Evolutionary conservation across 2,888 invertebrate species (phyloP).

Genomic region (Phytoseiulus persimilis): DNA sequence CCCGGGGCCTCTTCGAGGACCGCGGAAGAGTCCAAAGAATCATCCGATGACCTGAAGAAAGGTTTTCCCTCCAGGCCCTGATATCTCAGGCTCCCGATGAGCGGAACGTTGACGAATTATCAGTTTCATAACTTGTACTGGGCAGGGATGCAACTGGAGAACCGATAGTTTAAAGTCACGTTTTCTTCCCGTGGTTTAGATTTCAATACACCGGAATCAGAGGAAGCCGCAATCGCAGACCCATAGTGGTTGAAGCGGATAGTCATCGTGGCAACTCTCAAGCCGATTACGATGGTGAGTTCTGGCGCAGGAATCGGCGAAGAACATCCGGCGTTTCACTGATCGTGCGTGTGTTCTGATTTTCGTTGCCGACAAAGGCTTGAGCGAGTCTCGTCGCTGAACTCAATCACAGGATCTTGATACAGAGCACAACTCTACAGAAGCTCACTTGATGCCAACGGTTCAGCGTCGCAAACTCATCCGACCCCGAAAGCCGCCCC

Average conservation of each 20-base stretch:
- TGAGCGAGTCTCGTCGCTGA: too few species aligned
- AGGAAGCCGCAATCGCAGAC: not conserved
- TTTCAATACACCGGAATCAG: slow-evolving; percentile 27
- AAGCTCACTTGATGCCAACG: not conserved
- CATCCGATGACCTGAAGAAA: too few species aligned
- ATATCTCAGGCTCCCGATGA: too few species aligned
- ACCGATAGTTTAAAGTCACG: not conserved
- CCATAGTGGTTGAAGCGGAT: slow-evolving; percentile 12
- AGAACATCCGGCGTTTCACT: not conserved
- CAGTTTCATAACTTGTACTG: too few species aligned
- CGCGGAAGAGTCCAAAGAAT: too few species aligned
- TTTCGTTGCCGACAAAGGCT: too few species aligned
- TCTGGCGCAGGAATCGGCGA: not conserved
- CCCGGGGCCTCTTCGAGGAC: too few species aligned
- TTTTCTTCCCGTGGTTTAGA: not conserved
- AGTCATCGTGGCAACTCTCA: not conserved
- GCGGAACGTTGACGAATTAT: too few species aligned
- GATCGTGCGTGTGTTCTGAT: too few species aligned
- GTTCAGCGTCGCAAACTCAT: slow-evolving; percentile 17
- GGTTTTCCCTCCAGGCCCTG: too few species aligned
- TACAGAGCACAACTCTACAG: slow-evolving; percentile 1
- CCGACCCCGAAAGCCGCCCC: slow-evolving; percentile 22
- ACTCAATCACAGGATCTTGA: not conserved
- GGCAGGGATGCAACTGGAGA: too few species aligned
- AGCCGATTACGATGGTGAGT: not conserved